A percentile compares a stretch with the other conserved stretches of the same genome.
Conservation (phyloP, 2,113 vertebrate species). For the Passer montanus region DNA sequence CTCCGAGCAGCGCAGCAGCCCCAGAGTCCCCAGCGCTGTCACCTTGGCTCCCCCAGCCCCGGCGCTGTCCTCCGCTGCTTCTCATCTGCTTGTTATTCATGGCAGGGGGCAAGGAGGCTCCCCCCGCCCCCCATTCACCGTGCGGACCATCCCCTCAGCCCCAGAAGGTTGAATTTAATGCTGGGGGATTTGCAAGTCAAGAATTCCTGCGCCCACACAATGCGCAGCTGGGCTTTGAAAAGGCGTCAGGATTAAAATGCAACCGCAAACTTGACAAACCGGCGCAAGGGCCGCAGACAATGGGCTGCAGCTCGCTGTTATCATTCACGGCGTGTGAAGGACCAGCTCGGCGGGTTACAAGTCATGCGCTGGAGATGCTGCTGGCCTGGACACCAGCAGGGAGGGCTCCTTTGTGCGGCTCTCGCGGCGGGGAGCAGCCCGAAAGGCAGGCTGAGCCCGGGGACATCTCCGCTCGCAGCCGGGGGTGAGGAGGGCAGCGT, state of each 20-base stretch:
- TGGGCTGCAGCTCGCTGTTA: conserved; percentile 45
- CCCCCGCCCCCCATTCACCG: conserved; percentile 3
- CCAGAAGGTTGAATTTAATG: conserved; percentile 69
- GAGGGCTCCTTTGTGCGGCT: conserved; percentile 51
- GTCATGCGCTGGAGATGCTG: conserved; percentile 46
- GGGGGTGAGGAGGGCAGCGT: not conserved
- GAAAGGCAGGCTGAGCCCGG: not conserved
- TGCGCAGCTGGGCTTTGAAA: conserved; percentile 61
- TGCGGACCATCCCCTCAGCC: not conserved
- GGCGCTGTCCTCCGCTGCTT: conserved; percentile 9
- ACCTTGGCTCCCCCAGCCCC: conserved; percentile 14
- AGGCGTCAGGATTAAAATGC: conserved; percentile 63
- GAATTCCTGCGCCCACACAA: conserved; percentile 66
- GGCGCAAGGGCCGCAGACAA: conserved; percentile 45
- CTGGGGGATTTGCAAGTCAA: conserved; percentile 69
- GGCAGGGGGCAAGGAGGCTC: conserved; percentile 51
- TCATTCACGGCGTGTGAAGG: conserved; percentile 48
- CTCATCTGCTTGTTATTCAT: conserved; percentile 67
- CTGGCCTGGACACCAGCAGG: conserved; percentile 7
- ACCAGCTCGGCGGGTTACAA: conserved; percentile 34
- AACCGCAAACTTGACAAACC: conserved; percentile 58
- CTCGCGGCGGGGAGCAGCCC: not conserved
- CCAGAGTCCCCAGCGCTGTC: not conserved
- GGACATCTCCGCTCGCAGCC: not conserved
- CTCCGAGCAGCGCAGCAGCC: not conserved